A percentile compares a stretch with the other conserved stretches of the same genome.
Conservation (phyloP, 1,140 invertebrate genomes). For the Bombus sibiricus region DNA sequence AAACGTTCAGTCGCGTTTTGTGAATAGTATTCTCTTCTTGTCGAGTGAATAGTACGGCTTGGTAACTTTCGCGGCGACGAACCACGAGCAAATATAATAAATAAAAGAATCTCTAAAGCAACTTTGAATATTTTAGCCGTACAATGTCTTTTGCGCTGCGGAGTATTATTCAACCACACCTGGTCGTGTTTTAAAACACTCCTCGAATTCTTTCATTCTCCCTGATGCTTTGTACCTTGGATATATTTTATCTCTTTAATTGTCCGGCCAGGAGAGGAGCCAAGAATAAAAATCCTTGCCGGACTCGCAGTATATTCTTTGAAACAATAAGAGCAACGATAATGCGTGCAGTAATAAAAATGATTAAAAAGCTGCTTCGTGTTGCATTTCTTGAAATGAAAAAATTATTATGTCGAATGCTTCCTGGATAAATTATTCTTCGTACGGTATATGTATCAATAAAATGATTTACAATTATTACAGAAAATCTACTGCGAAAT, state of each 20-base stretch:
- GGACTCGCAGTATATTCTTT: not conserved
- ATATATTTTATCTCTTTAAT: conserved; percentile 29
- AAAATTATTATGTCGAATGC: too few species aligned
- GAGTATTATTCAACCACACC: conserved; percentile 28
- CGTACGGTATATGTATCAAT: not conserved
- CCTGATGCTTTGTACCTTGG: not conserved
- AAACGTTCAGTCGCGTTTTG: not conserved
- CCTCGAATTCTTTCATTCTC: not conserved
- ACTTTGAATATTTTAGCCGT: conserved; percentile 19
- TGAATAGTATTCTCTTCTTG: conserved; percentile 3
- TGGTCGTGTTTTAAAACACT: conserved; percentile 23
- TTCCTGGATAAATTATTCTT: not conserved
- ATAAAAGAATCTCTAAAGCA: conserved; percentile 28
- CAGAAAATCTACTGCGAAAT: too few species aligned
- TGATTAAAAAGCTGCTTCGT: not conserved
- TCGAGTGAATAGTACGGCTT: not conserved
- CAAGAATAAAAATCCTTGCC: conserved; percentile 18
- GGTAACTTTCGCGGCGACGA: conserved; percentile 9
- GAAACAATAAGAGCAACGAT: conserved; percentile 7
- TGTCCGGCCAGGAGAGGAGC: not conserved
- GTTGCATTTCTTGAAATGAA: too few species aligned
- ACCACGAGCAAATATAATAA: conserved; percentile 14
- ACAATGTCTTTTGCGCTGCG: not conserved
- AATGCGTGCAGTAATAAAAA: not conserved
- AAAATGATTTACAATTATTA: not conserved